Evolutionary conservation across 2,113 vertebrate species (phyloP), one percentile per base, ranked within the genome.

Genomic region (Marmota monax): DNA sequence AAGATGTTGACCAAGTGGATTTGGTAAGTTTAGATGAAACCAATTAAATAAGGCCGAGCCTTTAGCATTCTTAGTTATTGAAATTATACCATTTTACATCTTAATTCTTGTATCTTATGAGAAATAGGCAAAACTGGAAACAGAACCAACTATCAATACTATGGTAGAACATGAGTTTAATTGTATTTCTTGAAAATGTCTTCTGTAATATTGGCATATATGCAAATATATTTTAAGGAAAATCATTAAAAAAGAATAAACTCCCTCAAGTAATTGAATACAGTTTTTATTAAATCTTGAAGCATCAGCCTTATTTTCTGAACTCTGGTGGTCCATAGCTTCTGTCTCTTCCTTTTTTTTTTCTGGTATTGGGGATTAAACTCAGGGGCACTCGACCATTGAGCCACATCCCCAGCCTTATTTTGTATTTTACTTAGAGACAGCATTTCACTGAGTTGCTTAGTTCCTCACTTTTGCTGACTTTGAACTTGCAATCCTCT

Each of bases 241-340:
- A 96, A 84, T 56, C 29, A 94, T 70, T 42, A 83, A 61, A 42
- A 53, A 93, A 82, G 22, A 77, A 77, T 42, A 88, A 82, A 17
- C 5, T 27, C 39, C 22, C 4, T 73, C n/a, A 72, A 90, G n/a
- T 37, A 17, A 53, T 1, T 70, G 45, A 70, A 86, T 18, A 63
- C 20, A 84, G n/a, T 82, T 82, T 88, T 85, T 77, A 32, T 42
- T 4, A 80, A 45, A 88, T 22, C 48, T 70, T 84, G 32, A 3
- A 61, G 8, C 70, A 82, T 56, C 17, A 65, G 10, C 10, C 67
- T 96, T 95, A 48, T 63, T 90, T 95, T 96, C 73, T 95, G 42
- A 92, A 53, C 42, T 61, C 34, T 56, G 14, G 13, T 90, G 32
- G 16, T 51, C 17, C 45, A 82, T 14, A 29, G 22, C 42, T 63